phyloP scores from a whole-genome alignment of 2,888 invertebrate genomes.

The Fragum sueziense region DNA sequence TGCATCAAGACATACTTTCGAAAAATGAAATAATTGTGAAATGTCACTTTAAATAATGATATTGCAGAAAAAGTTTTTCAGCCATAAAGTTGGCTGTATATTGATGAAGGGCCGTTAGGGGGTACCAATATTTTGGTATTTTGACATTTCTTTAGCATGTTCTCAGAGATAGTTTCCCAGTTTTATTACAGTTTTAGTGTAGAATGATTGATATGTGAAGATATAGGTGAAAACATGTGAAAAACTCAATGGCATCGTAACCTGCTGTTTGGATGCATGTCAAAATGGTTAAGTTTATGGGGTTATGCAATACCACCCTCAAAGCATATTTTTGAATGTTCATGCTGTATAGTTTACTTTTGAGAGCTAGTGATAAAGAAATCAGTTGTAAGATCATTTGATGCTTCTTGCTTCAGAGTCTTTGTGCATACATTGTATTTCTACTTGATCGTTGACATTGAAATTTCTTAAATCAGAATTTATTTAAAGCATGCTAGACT shows the following conservation, averaged over 20 bases:
- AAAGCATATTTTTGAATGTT: not conserved
- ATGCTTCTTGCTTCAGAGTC: too few relatives aligned
- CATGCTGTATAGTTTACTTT: too few relatives aligned
- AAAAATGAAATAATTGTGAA: too few relatives aligned
- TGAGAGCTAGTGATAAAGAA: too few relatives aligned
- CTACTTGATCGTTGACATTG: too few relatives aligned
- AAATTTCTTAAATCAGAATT: too few relatives aligned
- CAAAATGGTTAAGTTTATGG: not conserved
- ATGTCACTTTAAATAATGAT: too few relatives aligned
- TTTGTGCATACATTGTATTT: too few relatives aligned
- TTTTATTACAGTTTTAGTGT: constrained; percentile 17
- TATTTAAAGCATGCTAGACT: too few relatives aligned
- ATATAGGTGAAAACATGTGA: constrained; percentile 1
- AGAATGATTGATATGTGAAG: constrained; percentile 7
- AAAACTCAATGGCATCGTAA: not conserved
- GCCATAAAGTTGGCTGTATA: not conserved
- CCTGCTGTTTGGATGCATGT: not conserved
- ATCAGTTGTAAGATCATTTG: too few relatives aligned
- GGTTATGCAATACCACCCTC: too few relatives aligned
- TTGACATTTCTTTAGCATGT: constrained; percentile 15
- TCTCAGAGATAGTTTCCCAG: not conserved
- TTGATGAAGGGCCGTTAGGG: constrained; percentile 1
- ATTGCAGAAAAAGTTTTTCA: not conserved
- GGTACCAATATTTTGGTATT: not conserved
- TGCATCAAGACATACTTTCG: too few relatives aligned